Evolutionary conservation across 92 coral and sea anemone species (phyloP).

Genomic region (Zoanthus sansibaricus): DNA sequence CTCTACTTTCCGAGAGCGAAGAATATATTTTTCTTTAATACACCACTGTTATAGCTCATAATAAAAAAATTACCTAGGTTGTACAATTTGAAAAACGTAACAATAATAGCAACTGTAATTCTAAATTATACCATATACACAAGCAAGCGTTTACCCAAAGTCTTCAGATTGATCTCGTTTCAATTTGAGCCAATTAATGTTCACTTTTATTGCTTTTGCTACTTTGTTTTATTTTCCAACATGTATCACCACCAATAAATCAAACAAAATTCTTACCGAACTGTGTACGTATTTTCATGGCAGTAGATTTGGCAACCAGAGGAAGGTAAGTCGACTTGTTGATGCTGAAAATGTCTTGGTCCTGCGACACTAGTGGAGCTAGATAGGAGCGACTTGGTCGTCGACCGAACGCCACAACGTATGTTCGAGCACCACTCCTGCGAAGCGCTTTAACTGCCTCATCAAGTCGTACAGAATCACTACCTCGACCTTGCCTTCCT

Average conservation of each 20-base stretch:
- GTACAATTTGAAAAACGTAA: no score
- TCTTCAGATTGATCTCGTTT: no score
- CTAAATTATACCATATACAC: no score
- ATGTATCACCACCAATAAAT: not conserved
- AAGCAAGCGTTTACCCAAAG: no score
- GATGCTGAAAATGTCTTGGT: constrained; percentile 28
- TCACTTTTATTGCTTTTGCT: not conserved
- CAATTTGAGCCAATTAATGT: no score
- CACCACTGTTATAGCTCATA: no score
- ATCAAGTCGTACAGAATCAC: constrained; percentile 21
- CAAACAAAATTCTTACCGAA: constrained; percentile 16
- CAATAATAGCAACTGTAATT: no score
- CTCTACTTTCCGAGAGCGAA: no score
- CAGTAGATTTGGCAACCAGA: not conserved
- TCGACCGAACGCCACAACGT: constrained; percentile 28
- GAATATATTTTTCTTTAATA: no score
- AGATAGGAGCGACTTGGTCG: constrained; percentile 12
- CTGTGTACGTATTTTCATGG: constrained; percentile 22
- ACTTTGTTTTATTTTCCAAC: not conserved
- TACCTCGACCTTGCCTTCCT: constrained; percentile 51
- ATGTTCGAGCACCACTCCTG: constrained; percentile 2
- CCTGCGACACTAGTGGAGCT: constrained; percentile 5
- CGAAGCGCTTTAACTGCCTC: constrained; percentile 19
- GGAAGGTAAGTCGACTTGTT: constrained; percentile 18
- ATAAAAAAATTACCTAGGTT: no score